Conservation (phyloP, 2,797 vertebrate genomes). For the Parotocinclus haroldoi region DNA sequence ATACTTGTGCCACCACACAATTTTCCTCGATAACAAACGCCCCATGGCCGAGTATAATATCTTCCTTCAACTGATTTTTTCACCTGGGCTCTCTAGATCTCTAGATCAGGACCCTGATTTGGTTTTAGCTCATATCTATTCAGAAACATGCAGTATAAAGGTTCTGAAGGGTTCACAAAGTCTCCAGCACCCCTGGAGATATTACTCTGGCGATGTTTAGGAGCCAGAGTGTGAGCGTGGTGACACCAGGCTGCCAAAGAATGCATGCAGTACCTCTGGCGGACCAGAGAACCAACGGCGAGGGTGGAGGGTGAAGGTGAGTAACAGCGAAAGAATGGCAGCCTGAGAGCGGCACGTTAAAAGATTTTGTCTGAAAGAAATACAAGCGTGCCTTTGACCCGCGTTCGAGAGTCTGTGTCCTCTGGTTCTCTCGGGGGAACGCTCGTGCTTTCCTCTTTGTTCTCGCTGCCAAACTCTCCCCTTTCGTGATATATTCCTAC, state of each 20-base stretch:
- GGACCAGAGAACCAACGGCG: conserved; percentile 9
- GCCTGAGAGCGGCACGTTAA: conserved; percentile 17
- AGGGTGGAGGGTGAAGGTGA: conserved; percentile 1
- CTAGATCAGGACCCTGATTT: no score
- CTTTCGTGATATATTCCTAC: conserved; percentile 54
- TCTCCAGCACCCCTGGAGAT: no score
- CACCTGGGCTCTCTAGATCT: no score
- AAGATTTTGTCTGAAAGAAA: conserved; percentile 10
- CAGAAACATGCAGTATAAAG: no score
- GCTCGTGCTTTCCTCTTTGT: conserved; percentile 43
- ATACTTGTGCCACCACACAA: no score
- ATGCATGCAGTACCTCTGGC: conserved; percentile 16
- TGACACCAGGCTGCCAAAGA: conserved; percentile 45
- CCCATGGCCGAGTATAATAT: no score
- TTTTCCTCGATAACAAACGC: no score
- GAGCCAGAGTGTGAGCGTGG: conserved; percentile 10
- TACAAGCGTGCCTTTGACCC: conserved; percentile 3
- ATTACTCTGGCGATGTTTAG: background rate
- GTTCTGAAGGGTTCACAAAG: no score
- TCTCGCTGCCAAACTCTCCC: conserved; percentile 65
- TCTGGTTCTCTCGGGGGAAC: conserved; percentile 32
- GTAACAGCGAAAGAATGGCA: conserved; percentile 17
- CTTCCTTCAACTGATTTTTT: no score
- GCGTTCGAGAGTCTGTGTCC: conserved; percentile 27
- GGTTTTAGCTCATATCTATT: no score